Evolutionary conservation across 2,113 vertebrate genomes (phyloP).

Genomic region (Isurus oxyrinchus): DNA sequence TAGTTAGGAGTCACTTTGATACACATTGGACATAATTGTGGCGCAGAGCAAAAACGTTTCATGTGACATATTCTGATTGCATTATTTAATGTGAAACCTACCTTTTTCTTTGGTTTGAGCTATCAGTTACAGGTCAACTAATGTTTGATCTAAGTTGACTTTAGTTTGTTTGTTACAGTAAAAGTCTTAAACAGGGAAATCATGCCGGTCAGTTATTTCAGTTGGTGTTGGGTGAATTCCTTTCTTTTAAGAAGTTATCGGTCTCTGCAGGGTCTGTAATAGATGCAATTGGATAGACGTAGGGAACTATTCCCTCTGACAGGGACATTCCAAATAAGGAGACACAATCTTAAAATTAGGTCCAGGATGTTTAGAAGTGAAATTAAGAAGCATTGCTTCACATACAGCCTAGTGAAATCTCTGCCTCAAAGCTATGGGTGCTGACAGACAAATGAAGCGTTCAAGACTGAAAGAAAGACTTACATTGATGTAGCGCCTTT

Average conservation of each 20-base stretch:
- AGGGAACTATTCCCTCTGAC: background rate
- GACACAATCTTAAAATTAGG: background rate
- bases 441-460: no score
- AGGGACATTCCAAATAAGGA: background rate
- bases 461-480: background rate
- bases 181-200: background rate
- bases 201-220: background rate
- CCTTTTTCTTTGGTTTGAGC: background rate
- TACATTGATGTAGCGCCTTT: no score
- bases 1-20: no score
- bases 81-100: background rate
- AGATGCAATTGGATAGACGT: background rate
- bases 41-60: background rate
- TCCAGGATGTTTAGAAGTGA: background rate
- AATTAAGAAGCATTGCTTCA: background rate
- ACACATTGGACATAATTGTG: background rate
- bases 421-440: background rate
- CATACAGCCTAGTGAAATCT: background rate
- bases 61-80: background rate
- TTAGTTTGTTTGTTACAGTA: background rate
- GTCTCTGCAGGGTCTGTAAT: background rate
- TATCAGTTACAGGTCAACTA: background rate
- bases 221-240: background rate
- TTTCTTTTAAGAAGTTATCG: background rate
- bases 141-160: background rate